Conservation (phyloP, 2,797 vertebrate species). For the Chaunax sp. region DNA sequence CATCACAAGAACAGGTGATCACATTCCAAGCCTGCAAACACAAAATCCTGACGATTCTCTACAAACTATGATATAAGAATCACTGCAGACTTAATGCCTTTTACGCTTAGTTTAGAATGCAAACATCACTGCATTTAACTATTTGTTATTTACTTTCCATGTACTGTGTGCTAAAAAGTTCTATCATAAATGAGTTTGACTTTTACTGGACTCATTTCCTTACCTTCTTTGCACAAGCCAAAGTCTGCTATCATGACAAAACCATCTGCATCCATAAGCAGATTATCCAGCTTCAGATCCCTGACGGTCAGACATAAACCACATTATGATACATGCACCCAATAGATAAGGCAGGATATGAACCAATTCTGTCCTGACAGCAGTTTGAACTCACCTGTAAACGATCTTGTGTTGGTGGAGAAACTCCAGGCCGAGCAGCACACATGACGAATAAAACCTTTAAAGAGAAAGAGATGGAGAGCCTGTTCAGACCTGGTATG, state of each 20-base stretch:
- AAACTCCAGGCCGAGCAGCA: conserved; percentile 95
- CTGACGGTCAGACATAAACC: conserved; percentile 67
- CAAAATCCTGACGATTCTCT: background rate
- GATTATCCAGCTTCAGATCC: conserved; percentile 94
- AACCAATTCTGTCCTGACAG: background rate
- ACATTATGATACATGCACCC: background rate
- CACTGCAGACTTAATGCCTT: background rate
- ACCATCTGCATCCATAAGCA: conserved; percentile 93
- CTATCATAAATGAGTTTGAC: background rate
- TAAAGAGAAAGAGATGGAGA: background rate
- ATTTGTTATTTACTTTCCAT: background rate
- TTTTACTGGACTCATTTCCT: background rate
- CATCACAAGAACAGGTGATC: background rate
- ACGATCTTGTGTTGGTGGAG: conserved; percentile 93
- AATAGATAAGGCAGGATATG: background rate
- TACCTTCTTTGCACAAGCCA: conserved; percentile 88
- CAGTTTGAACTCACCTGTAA: conserved; percentile 86
- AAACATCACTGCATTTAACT: no score
- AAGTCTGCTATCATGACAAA: conserved; percentile 95
- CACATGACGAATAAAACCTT: conserved; percentile 95
- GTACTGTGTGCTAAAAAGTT: background rate
- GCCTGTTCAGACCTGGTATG: background rate
- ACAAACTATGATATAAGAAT: background rate
- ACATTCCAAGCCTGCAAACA: no score
- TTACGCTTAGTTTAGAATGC: background rate